These are phyloP conservation scores for Mohoua ochrocephala DNA, from an alignment of 2,113 vertebrate species.

Conservation along the genomic window DNA sequence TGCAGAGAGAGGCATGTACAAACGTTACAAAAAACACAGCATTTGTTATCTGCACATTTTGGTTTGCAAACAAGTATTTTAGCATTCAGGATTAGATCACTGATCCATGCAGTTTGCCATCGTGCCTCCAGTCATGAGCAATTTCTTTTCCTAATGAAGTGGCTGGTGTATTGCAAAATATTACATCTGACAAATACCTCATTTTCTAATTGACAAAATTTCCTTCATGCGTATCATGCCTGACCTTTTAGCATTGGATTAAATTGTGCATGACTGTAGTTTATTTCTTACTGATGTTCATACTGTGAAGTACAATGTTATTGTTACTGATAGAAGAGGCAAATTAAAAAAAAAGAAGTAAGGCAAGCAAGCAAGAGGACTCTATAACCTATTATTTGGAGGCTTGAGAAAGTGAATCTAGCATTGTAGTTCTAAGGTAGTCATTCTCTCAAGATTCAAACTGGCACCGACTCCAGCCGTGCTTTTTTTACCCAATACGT, in stretches of 20 bases:
- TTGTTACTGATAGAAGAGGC: neutral
- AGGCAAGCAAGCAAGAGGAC: neutral
- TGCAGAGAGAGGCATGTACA: neutral
- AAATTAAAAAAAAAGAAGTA: neutral
- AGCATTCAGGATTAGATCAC: neutral
- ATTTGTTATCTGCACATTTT: neutral
- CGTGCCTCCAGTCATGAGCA: neutral
- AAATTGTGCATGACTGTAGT: neutral
- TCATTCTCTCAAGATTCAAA: neutral
- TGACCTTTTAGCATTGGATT: neutral
- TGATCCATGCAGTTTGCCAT: neutral
- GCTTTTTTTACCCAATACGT: neutral
- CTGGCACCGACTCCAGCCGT: neutral
- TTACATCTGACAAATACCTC: neutral
- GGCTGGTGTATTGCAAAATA: neutral
- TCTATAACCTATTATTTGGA: neutral
- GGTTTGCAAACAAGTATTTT: neutral
- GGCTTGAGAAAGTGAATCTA: neutral
- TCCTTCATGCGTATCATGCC: neutral
- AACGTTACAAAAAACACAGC: neutral
- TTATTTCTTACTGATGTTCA: neutral
- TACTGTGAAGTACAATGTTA: neutral
- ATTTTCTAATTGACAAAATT: conserved; percentile 24
- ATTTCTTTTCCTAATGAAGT: neutral
- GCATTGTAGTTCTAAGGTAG: neutral